These are phyloP conservation scores for Lamprotornis superbus DNA, from an alignment of 2,113 vertebrate species.

Conservation along the genomic window DNA sequence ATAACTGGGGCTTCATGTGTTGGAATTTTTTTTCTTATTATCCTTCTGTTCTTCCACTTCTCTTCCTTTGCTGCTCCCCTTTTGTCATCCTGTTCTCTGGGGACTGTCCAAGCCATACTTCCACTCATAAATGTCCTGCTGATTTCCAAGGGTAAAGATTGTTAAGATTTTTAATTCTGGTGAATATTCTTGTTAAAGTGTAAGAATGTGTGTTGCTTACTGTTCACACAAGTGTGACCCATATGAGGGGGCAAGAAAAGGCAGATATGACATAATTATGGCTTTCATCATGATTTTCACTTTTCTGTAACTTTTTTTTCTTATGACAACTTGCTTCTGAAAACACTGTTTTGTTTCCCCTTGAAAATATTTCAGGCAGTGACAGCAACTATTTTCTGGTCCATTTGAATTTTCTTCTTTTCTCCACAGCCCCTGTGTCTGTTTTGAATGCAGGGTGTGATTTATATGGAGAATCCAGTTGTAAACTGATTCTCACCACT, in stretches of 20 bases:
- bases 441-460: neutral
- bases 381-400: neutral
- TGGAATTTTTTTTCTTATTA: neutral
- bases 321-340: neutral
- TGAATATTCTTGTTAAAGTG: neutral
- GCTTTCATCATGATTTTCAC: neutral
- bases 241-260: neutral
- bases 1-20: rapidly evolving
- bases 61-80: neutral
- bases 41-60: neutral
- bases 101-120: neutral
- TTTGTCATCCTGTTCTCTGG: neutral
- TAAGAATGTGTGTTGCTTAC: neutral
- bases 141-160: neutral
- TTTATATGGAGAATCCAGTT: neutral
- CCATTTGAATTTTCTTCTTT: neutral
- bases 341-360: neutral
- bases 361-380: neutral
- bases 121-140: neutral
- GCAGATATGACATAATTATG: neutral
- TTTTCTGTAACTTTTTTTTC: neutral
- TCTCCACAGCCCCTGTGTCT: neutral
- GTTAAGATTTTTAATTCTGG: neutral
- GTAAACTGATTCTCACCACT: neutral
- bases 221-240: neutral